A percentile compares a stretch with the other conserved stretches of the same genome.
These are phyloP conservation scores for Papilio elwesi DNA, from an alignment of 2,888 invertebrate species.

Conservation along the genomic window DNA sequence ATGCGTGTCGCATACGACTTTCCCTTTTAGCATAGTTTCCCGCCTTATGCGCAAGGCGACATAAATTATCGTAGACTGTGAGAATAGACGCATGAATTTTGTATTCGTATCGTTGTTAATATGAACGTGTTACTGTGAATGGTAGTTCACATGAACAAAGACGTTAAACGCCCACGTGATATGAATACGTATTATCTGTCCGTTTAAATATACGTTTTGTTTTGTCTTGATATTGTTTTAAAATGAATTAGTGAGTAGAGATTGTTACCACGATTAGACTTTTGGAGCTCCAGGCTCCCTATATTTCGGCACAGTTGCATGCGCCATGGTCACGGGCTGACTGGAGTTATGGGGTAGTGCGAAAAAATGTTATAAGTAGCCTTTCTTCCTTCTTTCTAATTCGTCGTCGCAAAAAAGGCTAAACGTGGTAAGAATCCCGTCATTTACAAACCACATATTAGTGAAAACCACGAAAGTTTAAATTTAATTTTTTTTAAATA, in stretches of 20 bases:
- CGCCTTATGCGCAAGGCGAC: slow-evolving; percentile 22
- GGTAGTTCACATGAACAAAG: slow-evolving; percentile 24
- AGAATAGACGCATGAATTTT: slow-evolving; percentile 36
- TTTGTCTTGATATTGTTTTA: slow-evolving; percentile 1
- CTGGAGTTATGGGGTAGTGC: too few species aligned
- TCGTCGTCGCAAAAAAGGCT: too few species aligned
- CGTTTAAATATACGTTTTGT: slow-evolving; percentile 7
- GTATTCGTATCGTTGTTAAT: slow-evolving; percentile 26
- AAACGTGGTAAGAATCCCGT: too few species aligned
- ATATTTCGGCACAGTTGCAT: too few species aligned
- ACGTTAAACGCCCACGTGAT: slow-evolving; percentile 30
- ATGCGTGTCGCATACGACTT: slow-evolving; percentile 48
- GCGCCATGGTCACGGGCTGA: too few species aligned
- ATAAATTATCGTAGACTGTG: slow-evolving; percentile 36
- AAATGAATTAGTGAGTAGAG: slow-evolving; percentile 4
- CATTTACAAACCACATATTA: too few species aligned
- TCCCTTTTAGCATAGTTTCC: slow-evolving; percentile 56
- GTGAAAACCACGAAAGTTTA: too few species aligned
- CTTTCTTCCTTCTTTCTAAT: too few species aligned
- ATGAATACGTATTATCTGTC: slow-evolving; percentile 18
- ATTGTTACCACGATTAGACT: too few species aligned
- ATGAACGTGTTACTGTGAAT: slow-evolving; percentile 30
- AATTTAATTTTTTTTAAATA: too few species aligned
- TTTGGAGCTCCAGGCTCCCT: too few species aligned
- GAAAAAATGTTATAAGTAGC: too few species aligned